Conservation (phyloP, 23 tunicate species). For the Trididemnum clinides region DNA sequence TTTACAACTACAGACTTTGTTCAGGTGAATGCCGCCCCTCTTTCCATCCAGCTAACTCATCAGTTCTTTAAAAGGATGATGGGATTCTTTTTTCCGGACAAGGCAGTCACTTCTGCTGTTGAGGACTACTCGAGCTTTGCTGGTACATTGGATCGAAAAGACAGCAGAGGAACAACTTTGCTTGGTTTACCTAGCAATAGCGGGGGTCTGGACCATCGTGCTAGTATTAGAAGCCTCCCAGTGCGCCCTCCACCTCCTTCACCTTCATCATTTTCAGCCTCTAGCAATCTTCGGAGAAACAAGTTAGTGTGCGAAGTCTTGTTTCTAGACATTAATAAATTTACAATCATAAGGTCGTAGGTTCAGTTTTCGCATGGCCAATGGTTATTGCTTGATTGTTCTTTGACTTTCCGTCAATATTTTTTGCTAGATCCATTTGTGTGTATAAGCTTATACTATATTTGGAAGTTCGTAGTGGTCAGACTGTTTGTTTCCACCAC, state of each 20-base stretch:
- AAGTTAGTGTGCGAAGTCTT: slow-evolving; percentile 10
- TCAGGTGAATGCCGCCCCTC: slow-evolving; percentile 90
- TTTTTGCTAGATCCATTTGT: no score
- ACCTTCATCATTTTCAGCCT: slow-evolving; percentile 21
- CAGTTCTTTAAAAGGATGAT: slow-evolving; percentile 86
- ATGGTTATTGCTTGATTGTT: no score
- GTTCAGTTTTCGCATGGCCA: no score
- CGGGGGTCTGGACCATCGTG: slow-evolving; percentile 18
- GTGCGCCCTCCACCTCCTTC: slow-evolving; percentile 66
- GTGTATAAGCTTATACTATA: no score
- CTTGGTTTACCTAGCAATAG: background rate
- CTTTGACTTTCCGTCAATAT: no score
- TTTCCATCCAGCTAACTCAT: slow-evolving; percentile 78
- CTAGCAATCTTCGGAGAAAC: background rate
- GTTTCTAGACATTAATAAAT: no score
- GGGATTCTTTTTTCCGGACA: slow-evolving; percentile 87
- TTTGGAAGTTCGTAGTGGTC: no score
- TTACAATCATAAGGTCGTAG: no score
- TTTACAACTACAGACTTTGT: no score
- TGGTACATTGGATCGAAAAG: slow-evolving; percentile 32
- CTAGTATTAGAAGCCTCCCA: slow-evolving; percentile 47
- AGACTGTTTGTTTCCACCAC: no score
- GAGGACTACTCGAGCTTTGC: slow-evolving; percentile 29
- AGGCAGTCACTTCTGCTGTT: slow-evolving; percentile 28
- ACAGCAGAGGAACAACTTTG: slow-evolving; percentile 3